Percentiles rank a stretch among this genome's conserved stretches.
Evolutionary conservation across 2,888 invertebrate genomes (phyloP).

Genomic region (Cerastoderma edule): DNA sequence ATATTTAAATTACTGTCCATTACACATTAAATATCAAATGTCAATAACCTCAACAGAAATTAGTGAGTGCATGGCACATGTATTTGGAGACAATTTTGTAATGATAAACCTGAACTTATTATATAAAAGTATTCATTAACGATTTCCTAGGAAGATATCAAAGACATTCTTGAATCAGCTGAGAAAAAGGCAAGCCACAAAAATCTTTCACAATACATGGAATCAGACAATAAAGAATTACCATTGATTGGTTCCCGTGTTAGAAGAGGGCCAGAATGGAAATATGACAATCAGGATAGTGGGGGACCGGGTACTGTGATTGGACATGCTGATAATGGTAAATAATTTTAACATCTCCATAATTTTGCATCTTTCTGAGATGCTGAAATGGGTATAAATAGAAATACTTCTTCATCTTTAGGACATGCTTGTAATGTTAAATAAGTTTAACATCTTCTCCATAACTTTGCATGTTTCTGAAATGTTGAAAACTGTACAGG

Average conservation of each 20-base stretch:
- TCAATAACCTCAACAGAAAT: not conserved
- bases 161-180: not conserved
- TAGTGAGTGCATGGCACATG: not conserved
- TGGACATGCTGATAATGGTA: not conserved
- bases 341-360: too few relatives aligned
- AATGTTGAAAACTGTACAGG: too few relatives aligned
- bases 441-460: not conserved
- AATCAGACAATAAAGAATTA: not conserved
- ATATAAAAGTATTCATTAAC: not conserved
- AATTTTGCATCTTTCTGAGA: too few relatives aligned
- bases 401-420: too few relatives aligned
- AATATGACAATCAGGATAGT: not conserved
- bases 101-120: not conserved
- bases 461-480: too few relatives aligned
- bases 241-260: slow-evolving; percentile 5
- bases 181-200: too few relatives aligned
- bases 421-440: not conserved
- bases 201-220: not conserved
- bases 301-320: not conserved
- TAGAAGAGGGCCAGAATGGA: not conserved
- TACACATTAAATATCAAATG: not conserved
- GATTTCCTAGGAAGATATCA: not conserved
- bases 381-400: too few relatives aligned
- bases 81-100: too few relatives aligned
- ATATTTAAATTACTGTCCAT: not conserved